Percentiles rank a stretch among this genome's conserved stretches.
Conservation (phyloP, 2,113 vertebrate species). For the Pyrgilauda ruficollis region DNA sequence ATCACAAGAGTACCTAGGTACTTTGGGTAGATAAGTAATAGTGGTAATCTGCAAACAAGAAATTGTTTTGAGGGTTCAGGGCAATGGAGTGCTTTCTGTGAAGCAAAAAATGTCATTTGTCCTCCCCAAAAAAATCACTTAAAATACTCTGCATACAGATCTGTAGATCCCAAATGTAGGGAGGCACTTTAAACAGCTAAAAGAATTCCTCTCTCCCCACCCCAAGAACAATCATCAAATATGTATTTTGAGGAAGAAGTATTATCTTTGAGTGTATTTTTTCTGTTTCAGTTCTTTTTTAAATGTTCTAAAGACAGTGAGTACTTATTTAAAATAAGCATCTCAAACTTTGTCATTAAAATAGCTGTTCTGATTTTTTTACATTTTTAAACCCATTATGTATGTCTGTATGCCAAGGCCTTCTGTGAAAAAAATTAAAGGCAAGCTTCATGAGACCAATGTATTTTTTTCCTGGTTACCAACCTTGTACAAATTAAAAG, state of each 20-base stretch:
- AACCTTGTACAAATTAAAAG: conserved; percentile 56
- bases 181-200: not conserved
- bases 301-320: not conserved
- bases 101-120: not conserved
- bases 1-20: not conserved
- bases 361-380: not conserved
- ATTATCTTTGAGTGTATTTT: not conserved
- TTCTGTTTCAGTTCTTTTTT: conserved; percentile 25
- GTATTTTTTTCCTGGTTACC: not conserved
- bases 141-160: not conserved
- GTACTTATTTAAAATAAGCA: not conserved
- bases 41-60: not conserved
- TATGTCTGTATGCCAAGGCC: not conserved
- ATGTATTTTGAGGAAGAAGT: not conserved
- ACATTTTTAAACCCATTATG: not conserved
- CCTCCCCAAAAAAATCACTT: not conserved
- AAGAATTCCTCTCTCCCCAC: not conserved
- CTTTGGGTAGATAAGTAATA: not conserved
- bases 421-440: not conserved
- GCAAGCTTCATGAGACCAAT: not conserved
- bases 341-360: not conserved
- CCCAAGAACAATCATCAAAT: not conserved
- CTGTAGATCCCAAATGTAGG: not conserved
- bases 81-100: not conserved
- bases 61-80: not conserved